These are phyloP conservation scores for Lepisosteus oculatus DNA, from an alignment of 2,113 vertebrate genomes.

Conservation along the genomic window DNA sequence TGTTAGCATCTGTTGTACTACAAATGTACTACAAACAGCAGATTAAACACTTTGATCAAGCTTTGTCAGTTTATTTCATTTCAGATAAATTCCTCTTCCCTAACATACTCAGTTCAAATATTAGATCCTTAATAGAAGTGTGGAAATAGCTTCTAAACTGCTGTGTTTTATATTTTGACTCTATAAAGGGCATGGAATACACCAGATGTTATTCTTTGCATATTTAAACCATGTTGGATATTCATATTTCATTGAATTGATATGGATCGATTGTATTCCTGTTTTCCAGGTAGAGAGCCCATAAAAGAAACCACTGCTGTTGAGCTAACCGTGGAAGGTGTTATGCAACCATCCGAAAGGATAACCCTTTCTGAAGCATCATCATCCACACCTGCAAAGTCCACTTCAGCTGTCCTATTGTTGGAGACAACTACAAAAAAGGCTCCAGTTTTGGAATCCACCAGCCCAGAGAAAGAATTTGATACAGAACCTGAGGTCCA, in stretches of 20 bases:
- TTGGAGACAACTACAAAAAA: constrained; percentile 25
- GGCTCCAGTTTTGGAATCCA: not conserved
- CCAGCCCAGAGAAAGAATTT: constrained; percentile 20
- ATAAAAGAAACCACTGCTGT: constrained; percentile 55
- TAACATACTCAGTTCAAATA: too few species aligned
- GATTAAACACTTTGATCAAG: too few species aligned
- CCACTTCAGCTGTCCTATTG: constrained; percentile 30
- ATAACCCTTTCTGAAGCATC: not conserved
- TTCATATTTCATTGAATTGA: not conserved
- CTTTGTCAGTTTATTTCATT: too few species aligned
- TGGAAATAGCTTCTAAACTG: too few species aligned
- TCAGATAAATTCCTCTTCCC: too few species aligned
- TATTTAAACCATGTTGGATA: too few species aligned
- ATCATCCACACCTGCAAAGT: not conserved
- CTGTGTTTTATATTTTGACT: too few species aligned
- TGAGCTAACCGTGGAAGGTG: constrained; percentile 46
- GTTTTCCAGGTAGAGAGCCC: constrained; percentile 43
- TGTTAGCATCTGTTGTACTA: too few species aligned
- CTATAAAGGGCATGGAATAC: too few species aligned
- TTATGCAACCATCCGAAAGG: constrained; percentile 27
- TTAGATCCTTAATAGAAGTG: too few species aligned
- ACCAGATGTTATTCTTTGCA: too few species aligned
- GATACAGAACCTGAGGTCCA: constrained; percentile 14
- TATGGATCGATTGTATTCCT: constrained; percentile 12
- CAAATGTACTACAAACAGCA: too few species aligned